These are phyloP conservation scores for Sorex maritimensis DNA, from an alignment of 2,797 vertebrate species.

Conservation along the genomic window DNA sequence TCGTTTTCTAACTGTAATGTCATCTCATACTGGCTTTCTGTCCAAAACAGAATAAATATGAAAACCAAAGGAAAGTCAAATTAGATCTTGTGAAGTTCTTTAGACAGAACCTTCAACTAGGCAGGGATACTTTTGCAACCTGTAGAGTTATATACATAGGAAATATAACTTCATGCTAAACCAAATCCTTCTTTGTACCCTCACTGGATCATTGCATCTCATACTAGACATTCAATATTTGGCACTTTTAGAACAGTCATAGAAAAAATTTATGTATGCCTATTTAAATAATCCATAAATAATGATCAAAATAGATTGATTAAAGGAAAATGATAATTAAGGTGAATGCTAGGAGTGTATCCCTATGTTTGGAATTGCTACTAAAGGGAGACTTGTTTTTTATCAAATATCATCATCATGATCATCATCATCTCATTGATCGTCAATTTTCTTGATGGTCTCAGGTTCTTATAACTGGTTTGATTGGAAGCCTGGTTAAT, in stretches of 20 bases:
- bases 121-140: neutral
- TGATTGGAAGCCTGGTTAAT: too few relatives aligned
- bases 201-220: neutral
- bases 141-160: neutral
- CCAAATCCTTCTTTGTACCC: neutral
- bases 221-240: neutral
- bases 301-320: neutral
- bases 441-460: too few relatives aligned
- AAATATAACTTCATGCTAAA: neutral
- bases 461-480: too few relatives aligned
- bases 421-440: too few relatives aligned
- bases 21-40: neutral
- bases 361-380: neutral
- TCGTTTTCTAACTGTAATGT: conserved; percentile 23
- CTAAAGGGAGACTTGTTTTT: neutral
- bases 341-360: neutral
- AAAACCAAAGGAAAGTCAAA: neutral
- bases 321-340: neutral
- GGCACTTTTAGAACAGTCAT: neutral
- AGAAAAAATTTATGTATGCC: neutral
- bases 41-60: neutral
- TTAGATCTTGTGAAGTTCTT: conserved; percentile 1
- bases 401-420: neutral
- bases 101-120: neutral
- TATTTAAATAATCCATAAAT: conserved; percentile 20